Evolutionary conservation across 2,113 vertebrate species (phyloP).

Genomic region (Leucopsar rothschildi): DNA sequence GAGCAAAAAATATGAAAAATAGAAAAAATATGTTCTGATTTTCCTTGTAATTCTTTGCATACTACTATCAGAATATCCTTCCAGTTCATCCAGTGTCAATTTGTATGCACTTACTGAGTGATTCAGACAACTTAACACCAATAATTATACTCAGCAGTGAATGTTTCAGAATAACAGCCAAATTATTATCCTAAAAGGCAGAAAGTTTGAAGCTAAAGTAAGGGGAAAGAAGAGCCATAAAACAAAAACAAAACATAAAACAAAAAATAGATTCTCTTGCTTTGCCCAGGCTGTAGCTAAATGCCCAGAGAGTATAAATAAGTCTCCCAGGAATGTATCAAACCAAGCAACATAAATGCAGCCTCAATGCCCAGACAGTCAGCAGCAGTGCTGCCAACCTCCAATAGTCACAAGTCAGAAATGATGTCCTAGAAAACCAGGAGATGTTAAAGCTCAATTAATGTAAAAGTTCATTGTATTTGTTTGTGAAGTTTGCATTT

Average conservation of each 20-base stretch:
- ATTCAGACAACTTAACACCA: not conserved
- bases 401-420: not conserved
- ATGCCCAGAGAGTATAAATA: not conserved
- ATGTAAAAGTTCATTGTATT: not conserved
- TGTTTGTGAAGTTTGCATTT: not conserved
- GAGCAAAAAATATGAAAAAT: not conserved
- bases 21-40: not conserved
- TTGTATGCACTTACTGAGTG: not conserved
- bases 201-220: not conserved
- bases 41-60: not conserved
- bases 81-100: not conserved
- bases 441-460: not conserved
- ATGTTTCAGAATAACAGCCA: not conserved
- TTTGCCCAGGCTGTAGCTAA: not conserved
- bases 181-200: not conserved
- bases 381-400: not conserved
- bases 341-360: not conserved
- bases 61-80: not conserved
- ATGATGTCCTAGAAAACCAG: not conserved
- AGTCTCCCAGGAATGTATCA: not conserved
- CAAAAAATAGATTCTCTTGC: not conserved
- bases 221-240: not conserved
- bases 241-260: not conserved
- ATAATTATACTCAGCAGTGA: not conserved
- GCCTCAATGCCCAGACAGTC: not conserved